A percentile compares a stretch with the other conserved stretches of the same genome.
Conservation (phyloP, 1,140 invertebrate genomes). For the Drosophila micromelanica region DNA sequence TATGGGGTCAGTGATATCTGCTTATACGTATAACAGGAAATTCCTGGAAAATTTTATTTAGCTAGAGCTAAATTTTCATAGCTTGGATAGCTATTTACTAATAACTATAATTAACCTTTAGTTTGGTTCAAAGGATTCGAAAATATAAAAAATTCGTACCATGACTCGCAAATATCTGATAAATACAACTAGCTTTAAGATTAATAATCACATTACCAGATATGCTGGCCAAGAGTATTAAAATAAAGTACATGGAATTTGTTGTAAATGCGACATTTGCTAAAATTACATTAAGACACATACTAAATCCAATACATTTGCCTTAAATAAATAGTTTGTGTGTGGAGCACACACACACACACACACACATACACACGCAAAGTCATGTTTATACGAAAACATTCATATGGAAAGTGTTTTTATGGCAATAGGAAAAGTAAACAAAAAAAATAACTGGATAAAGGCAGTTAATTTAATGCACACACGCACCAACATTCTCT, state of each 20-base stretch:
- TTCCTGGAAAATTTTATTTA: too few species aligned
- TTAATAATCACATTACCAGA: conserved; percentile 17
- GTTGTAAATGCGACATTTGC: conserved; percentile 31
- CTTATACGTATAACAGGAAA: too few species aligned
- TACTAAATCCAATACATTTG: conserved; percentile 40
- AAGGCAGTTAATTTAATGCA: conserved; percentile 67
- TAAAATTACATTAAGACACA: conserved; percentile 50
- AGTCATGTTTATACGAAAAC: conserved; percentile 9
- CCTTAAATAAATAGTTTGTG: conserved; percentile 64
- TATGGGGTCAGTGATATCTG: too few species aligned
- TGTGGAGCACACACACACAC: too few species aligned
- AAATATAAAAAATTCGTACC: too few species aligned
- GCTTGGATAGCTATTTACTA: too few species aligned
- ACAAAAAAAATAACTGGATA: conserved; percentile 56
- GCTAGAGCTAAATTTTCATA: too few species aligned
- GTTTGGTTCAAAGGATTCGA: too few species aligned
- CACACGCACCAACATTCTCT: conserved; percentile 18
- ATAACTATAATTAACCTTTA: too few species aligned
- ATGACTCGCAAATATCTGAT: neutral
- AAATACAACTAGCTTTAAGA: neutral
- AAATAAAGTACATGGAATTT: conserved; percentile 30
- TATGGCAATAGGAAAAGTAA: conserved; percentile 12
- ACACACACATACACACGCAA: conserved; percentile 3
- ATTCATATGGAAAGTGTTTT: conserved; percentile 27
- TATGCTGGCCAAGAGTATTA: conserved; percentile 7